A percentile compares a stretch with the other conserved stretches of the same genome.
These are phyloP conservation scores for Tokudaia muenninki DNA, from an alignment of 2,797 vertebrate genomes.

Conservation along the genomic window DNA sequence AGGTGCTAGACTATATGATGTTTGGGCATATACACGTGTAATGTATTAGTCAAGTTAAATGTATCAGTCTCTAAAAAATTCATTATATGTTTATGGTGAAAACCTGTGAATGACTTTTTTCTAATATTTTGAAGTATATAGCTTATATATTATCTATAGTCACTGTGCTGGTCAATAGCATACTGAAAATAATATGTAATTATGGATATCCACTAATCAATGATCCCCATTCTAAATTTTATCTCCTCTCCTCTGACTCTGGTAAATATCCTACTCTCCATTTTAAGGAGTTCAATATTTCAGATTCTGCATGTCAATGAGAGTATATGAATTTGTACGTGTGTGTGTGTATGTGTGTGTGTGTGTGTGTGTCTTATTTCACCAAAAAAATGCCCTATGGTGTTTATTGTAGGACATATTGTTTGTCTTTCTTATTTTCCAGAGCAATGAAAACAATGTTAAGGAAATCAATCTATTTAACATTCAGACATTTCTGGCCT, in stretches of 20 bases:
- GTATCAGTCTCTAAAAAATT: neutral
- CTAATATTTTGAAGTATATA: neutral
- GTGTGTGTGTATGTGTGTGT: no score
- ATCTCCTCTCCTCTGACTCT: neutral
- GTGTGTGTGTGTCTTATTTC: neutral
- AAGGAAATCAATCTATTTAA: neutral
- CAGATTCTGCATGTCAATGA: neutral
- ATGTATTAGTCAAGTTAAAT: neutral
- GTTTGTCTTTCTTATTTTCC: neutral
- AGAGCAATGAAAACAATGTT: neutral
- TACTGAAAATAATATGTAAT: neutral
- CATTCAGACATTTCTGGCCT: neutral
- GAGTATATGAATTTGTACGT: neutral
- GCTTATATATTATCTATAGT: neutral
- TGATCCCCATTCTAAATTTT: no score
- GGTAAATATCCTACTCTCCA: neutral
- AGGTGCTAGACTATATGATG: neutral
- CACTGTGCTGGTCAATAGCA: neutral
- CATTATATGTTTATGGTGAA: neutral
- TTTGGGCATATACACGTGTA: fast-evolving
- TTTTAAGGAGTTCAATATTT: neutral
- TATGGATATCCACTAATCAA: neutral
- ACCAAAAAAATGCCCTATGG: neutral
- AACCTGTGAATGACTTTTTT: neutral
- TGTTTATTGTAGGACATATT: neutral